Base-by-base conservation (phyloP, 2,113 vertebrate genomes). In the Tragelaphus imberbis region DNA sequence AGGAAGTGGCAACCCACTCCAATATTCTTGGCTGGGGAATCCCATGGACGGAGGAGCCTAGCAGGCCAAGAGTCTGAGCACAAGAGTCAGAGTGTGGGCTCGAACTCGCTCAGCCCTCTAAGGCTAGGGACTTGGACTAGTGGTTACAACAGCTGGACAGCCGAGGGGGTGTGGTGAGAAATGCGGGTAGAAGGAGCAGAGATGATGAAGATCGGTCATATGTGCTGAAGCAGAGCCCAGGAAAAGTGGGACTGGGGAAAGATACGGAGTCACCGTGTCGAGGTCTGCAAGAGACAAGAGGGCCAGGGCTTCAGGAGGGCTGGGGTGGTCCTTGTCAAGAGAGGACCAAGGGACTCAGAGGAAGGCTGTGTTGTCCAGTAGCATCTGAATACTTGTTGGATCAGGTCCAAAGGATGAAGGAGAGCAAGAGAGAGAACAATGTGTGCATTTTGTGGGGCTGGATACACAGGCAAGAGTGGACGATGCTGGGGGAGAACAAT, bases 121-220 rank as follows among this genome's bases (percentile, higher is more conserved):
- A 89, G 33, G 25, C 21, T 36, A 68, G 13, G 53, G 90, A 79
- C 55, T 80, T 94, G 91, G 77, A 55, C 49, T 61, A 44, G 49
- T 63, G 65, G 40, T 25, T 12, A 71, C 53, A 63, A 94, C 82
- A 98, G 51, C 96, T 97, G 93, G 93, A 33, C 80, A 93, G 33
- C 55, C 25, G 19, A 86, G n/a, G n/a, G 97, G 89, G 28, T 36
- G 1, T 87, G 84, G 91, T 90, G 68, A 93, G 79, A 75, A 86
- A 27, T 3, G 58, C 49, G 15, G 44, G 63, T 79, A 19, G n/a
- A 36, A 89, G 80, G 79, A 95, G 33, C 44, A 82, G 44, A 88
- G 23, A 23, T 27, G 59, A 21, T 36, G 9, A 93, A 94, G 77
- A 77, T 23, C 17, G 81, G 68, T 63, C 23, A 36, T 40, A 33